phyloP scores from a whole-genome alignment of 2,113 vertebrate genomes.

The Gulo gulo region DNA sequence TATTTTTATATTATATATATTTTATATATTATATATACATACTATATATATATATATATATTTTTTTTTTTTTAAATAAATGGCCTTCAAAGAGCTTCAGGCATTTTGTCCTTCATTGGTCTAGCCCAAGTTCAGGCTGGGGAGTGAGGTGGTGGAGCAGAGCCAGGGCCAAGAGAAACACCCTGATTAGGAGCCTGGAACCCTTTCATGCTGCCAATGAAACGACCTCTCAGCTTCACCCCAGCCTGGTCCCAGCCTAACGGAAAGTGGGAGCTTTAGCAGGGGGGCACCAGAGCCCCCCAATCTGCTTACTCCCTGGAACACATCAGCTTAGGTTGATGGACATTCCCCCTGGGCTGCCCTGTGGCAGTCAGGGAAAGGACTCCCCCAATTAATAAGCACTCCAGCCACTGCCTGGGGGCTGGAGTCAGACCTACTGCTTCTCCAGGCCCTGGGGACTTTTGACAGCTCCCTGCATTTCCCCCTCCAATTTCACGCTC shows the following conservation, averaged over 20 bases:
- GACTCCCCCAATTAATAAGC: neutral
- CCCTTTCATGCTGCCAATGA: too few species aligned
- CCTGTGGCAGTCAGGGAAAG: neutral
- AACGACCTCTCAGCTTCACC: neutral
- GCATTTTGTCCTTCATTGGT: neutral
- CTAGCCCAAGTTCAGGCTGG: neutral
- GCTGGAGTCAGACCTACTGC: neutral
- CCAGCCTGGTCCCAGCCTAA: neutral
- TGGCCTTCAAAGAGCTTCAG: neutral
- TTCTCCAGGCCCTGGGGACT: neutral
- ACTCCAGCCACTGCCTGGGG: neutral
- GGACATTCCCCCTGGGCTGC: neutral
- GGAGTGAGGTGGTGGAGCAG: neutral
- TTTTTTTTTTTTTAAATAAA: neutral
- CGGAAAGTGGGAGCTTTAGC: neutral
- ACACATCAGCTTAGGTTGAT: neutral
- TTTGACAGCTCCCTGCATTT: neutral
- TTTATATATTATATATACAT: too few species aligned
- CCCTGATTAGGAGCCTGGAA: neutral
- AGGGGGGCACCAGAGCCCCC: neutral
- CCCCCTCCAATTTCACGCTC: neutral
- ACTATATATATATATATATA: too few species aligned
- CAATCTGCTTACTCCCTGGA: neutral
- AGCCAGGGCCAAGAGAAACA: neutral
- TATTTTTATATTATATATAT: too few species aligned